Percentiles rank a stretch among this genome's conserved stretches.
These are phyloP conservation scores for Acromyrmex heyeri DNA, from an alignment of 1,140 invertebrate species.

Conservation along the genomic window DNA sequence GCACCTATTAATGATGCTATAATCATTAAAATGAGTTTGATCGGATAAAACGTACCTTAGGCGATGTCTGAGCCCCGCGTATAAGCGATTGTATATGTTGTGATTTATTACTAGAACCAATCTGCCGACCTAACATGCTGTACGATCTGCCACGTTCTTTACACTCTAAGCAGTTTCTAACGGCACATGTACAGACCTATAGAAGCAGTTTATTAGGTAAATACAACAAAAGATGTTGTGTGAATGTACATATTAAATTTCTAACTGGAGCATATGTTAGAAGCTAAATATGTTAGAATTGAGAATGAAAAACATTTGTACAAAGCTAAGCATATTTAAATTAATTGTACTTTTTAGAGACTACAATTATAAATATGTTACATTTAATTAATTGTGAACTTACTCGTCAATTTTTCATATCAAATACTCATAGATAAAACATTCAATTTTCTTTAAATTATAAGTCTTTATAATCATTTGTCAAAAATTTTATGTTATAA, in stretches of 20 bases:
- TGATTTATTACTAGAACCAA: slow-evolving; percentile 87
- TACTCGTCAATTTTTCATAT: background rate
- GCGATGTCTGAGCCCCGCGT: slow-evolving; percentile 94
- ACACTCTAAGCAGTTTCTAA: slow-evolving; percentile 99
- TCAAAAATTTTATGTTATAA: background rate
- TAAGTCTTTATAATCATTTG: slow-evolving; percentile 12
- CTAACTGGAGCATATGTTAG: slow-evolving; percentile 52
- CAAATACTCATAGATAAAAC: background rate
- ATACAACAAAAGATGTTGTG: slow-evolving; percentile 77
- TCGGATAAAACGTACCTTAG: slow-evolving; percentile 90
- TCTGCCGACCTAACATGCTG: slow-evolving; percentile 87
- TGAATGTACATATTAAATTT: slow-evolving; percentile 54
- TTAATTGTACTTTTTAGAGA: slow-evolving; percentile 52
- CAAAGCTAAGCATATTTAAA: slow-evolving; percentile 40
- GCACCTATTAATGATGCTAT: slow-evolving; percentile 16
- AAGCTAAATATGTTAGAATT: too few species aligned
- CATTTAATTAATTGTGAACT: background rate
- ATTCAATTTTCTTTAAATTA: slow-evolving; percentile 25
- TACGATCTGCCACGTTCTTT: slow-evolving; percentile 95
- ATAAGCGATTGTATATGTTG: slow-evolving; percentile 94
- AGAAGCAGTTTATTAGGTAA: slow-evolving; percentile 85
- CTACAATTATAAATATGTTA: slow-evolving; percentile 51
- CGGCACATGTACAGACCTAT: slow-evolving; percentile 98
- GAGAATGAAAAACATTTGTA: too few species aligned
- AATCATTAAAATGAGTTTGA: slow-evolving; percentile 61